These are phyloP conservation scores for Stenolophus ochropezus DNA, from an alignment of 2,888 invertebrate species.

Conservation along the genomic window DNA sequence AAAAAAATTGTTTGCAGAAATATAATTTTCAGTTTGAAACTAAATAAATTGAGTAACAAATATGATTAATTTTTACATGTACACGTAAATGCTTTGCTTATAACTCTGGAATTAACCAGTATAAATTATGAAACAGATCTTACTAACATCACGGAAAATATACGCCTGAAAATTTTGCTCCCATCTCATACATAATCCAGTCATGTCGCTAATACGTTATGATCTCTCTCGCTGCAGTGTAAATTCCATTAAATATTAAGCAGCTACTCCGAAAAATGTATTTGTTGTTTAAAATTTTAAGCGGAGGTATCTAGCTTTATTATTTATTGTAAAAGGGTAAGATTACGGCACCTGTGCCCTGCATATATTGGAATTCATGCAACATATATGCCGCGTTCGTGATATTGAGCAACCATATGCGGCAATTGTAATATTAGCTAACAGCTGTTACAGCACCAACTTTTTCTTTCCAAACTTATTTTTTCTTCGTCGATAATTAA, in stretches of 20 bases:
- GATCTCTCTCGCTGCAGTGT: neutral
- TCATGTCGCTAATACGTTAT: neutral
- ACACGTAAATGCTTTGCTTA: too few relatives aligned
- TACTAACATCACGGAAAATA: too few relatives aligned
- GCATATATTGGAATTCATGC: slow-evolving; percentile 35
- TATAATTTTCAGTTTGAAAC: too few relatives aligned
- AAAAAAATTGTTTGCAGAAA: too few relatives aligned
- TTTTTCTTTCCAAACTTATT: slow-evolving; percentile 13
- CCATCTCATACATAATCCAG: neutral
- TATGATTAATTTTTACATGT: too few relatives aligned
- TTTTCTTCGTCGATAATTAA: slow-evolving; percentile 11
- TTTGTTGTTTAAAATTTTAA: slow-evolving; percentile 4
- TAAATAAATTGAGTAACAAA: too few relatives aligned
- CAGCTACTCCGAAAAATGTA: neutral
- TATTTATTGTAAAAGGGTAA: slow-evolving; percentile 22
- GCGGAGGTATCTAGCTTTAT: neutral
- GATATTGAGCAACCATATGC: slow-evolving; percentile 23
- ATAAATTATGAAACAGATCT: too few relatives aligned
- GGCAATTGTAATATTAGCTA: slow-evolving; percentile 21
- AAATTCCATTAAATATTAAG: slow-evolving; percentile 4
- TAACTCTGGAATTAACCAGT: too few relatives aligned
- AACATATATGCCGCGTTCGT: slow-evolving; percentile 18
- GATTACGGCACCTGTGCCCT: slow-evolving; percentile 40
- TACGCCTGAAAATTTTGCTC: neutral
- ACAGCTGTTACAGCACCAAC: slow-evolving; percentile 18